A percentile compares a stretch with the other conserved stretches of the same genome.
phyloP scores from a whole-genome alignment of 53 echinoderm and acorn worm genomes.

The Holothuria leucospilota region DNA sequence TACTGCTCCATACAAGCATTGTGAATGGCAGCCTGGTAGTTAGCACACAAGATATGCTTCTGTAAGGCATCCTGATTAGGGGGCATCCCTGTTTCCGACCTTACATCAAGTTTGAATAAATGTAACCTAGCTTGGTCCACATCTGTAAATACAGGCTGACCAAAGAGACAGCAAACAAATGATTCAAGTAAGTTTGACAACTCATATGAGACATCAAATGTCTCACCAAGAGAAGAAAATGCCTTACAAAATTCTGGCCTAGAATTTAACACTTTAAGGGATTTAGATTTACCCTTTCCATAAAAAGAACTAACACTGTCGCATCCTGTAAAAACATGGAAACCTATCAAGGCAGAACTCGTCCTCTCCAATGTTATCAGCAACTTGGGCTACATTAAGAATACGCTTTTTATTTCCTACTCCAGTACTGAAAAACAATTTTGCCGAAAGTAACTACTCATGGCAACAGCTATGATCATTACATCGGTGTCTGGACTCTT shows the following conservation, averaged over 20 bases:
- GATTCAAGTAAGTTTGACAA: slow-evolving; percentile 14
- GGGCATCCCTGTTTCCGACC: too few relatives aligned
- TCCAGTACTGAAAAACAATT: slow-evolving; percentile 51
- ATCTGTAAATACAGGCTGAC: slow-evolving; percentile 6
- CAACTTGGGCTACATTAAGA: slow-evolving; percentile 27
- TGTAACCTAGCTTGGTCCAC: neutral
- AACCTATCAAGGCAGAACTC: slow-evolving; percentile 62
- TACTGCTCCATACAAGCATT: too few relatives aligned
- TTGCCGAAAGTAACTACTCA: slow-evolving; percentile 7
- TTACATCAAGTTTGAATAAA: too few relatives aligned
- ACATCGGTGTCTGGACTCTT: slow-evolving; percentile 67
- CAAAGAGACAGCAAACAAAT: neutral
- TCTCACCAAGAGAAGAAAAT: neutral
- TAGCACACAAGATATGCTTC: too few relatives aligned
- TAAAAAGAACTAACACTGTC: slow-evolving; percentile 75
- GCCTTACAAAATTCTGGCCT: slow-evolving; percentile 24
- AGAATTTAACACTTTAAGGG: slow-evolving; percentile 18
- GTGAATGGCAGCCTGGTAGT: too few relatives aligned
- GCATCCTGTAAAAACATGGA: slow-evolving; percentile 74
- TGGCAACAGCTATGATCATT: slow-evolving; percentile 42
- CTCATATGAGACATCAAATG: slow-evolving; percentile 25
- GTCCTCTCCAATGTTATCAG: slow-evolving; percentile 25
- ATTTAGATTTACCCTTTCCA: slow-evolving; percentile 67
- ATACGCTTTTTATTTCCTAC: slow-evolving; percentile 43
- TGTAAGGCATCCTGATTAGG: too few relatives aligned